phyloP scores from a whole-genome alignment of 2,888 invertebrate genomes.

The Cryptophagus acutangulus region DNA sequence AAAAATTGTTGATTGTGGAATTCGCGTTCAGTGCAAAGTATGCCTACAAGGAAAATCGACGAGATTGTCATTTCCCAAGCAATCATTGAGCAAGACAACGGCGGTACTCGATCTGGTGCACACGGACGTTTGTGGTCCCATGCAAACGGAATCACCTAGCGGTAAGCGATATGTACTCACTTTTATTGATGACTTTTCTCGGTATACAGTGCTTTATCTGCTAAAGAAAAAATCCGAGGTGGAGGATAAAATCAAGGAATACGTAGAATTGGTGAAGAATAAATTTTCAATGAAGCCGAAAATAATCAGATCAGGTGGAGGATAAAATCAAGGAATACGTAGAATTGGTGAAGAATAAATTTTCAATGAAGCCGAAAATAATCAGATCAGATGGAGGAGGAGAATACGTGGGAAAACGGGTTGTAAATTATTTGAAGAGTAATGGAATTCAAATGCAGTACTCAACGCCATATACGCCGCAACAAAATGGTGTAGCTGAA shows the following conservation, averaged over 20 bases:
- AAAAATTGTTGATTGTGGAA: constrained; percentile 8
- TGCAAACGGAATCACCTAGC: constrained; percentile 29
- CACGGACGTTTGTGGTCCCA: constrained; percentile 35
- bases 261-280: constrained; percentile 5
- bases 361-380: constrained; percentile 8
- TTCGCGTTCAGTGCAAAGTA: background rate
- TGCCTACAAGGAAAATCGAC: constrained; percentile 9
- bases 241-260: constrained; percentile 1
- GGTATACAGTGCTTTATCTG: constrained; percentile 28
- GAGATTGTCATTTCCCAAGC: constrained; percentile 1
- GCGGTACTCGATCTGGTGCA: constrained; percentile 28
- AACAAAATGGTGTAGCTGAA: constrained; percentile 19
- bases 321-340: no score
- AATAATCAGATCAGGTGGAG: constrained; percentile 10
- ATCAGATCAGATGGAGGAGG: constrained; percentile 9
- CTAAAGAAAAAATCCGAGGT: constrained; percentile 13
- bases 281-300: constrained; percentile 8
- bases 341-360: constrained; percentile 7
- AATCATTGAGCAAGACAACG: background rate
- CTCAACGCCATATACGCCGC: constrained; percentile 17
- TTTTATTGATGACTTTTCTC: constrained; percentile 36
- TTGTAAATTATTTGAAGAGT: background rate
- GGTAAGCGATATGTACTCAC: constrained; percentile 32
- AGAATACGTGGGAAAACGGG: constrained; percentile 5
- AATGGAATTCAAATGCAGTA: background rate